Conservation (phyloP, 2,888 invertebrate species). For the Ophonus ardosiacus region DNA sequence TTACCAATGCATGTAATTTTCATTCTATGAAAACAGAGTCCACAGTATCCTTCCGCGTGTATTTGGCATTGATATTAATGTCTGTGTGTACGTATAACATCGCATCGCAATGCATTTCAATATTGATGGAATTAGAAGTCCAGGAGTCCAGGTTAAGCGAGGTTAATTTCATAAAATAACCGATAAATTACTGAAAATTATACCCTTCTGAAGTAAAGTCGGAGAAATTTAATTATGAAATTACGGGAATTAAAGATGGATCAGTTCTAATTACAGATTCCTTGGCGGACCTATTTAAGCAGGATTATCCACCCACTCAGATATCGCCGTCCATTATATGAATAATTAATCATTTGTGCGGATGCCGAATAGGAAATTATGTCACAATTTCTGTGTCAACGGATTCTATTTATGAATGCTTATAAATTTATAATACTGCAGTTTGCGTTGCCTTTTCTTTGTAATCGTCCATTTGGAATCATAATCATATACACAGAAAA, state of each 20-base stretch:
- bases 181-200: conserved; percentile 62
- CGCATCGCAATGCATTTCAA: background rate
- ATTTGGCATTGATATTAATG: background rate
- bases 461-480: too few relatives aligned
- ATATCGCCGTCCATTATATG: conserved; percentile 28
- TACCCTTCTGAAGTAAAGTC: conserved; percentile 54
- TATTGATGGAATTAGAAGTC: conserved; percentile 25
- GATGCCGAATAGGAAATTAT: conserved; percentile 4
- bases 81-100: background rate
- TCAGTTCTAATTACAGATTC: conserved; percentile 63
- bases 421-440: background rate
- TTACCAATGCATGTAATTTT: conserved; percentile 10
- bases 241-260: conserved; percentile 61
- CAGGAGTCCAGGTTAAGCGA: conserved; percentile 27
- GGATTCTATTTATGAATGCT: background rate
- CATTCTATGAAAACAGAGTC: background rate
- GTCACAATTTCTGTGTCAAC: conserved; percentile 11
- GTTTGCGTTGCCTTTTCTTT: too few relatives aligned
- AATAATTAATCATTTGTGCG: conserved; percentile 52
- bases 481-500: too few relatives aligned
- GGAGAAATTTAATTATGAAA: conserved; percentile 63
- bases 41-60: background rate
- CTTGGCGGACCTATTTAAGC: conserved; percentile 49
- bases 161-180: conserved; percentile 62
- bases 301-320: conserved; percentile 28